These are phyloP conservation scores for Rhinophrynus dorsalis DNA, from an alignment of 2,797 vertebrate species.

Conservation along the genomic window DNA sequence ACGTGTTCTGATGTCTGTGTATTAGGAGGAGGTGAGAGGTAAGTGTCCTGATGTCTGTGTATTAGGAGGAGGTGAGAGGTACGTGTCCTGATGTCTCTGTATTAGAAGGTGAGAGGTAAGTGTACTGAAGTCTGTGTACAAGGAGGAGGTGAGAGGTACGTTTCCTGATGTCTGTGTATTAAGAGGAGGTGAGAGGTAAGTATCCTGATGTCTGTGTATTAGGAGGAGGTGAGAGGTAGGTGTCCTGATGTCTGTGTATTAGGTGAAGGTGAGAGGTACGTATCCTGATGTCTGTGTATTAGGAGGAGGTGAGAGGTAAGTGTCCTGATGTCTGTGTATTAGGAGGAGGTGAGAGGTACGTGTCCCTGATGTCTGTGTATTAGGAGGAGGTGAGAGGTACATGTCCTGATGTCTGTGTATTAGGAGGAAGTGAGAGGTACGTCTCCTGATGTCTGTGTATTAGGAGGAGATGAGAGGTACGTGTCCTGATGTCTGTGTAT, in stretches of 20 bases:
- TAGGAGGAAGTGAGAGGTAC: slow-evolving; percentile 1
- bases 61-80: too few species aligned
- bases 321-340: not conserved
- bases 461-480: not conserved
- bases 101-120: not conserved
- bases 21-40: too few species aligned
- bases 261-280: not conserved
- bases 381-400: not conserved
- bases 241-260: slow-evolving; percentile 12
- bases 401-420: slow-evolving; percentile 7
- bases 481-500: slow-evolving; percentile 1
- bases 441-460: slow-evolving; percentile 1
- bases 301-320: slow-evolving; percentile 2
- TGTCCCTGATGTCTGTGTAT: not conserved
- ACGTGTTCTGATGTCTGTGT: too few species aligned
- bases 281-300: slow-evolving; percentile 6
- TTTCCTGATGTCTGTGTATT: not conserved
- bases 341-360: not conserved
- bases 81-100: too few species aligned
- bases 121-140: not conserved
- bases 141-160: slow-evolving; percentile 1
- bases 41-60: too few species aligned
- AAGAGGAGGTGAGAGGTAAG: not conserved
- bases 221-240: not conserved
- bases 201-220: slow-evolving; percentile 36